A percentile compares a stretch with the other conserved stretches of the same genome.
Evolutionary conservation across 2,888 invertebrate genomes (phyloP).

Genomic region (Gastrophysa polygoni): DNA sequence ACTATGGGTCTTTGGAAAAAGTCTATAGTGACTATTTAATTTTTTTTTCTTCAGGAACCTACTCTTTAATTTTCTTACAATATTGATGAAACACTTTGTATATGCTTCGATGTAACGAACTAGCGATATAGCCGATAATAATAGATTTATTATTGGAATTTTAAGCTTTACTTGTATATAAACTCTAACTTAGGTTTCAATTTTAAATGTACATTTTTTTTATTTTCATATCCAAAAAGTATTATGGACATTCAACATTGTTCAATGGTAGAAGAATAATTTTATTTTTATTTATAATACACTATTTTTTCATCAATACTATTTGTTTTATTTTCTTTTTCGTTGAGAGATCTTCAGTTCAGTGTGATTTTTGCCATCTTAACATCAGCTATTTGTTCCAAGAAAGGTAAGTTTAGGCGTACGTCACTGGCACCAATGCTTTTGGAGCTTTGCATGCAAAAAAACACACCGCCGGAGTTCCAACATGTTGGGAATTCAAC

Average conservation of each 20-base stretch:
- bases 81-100: too few relatives aligned
- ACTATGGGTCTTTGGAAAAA: too few relatives aligned
- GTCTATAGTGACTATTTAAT: too few relatives aligned
- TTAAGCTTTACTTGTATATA: conserved; percentile 23
- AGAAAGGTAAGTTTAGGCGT: conserved; percentile 1
- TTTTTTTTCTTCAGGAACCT: too few relatives aligned
- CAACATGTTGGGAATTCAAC: neutral
- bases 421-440: conserved; percentile 11
- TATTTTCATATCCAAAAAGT: conserved; percentile 11
- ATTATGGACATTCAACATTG: conserved; percentile 23
- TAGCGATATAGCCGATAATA: neutral
- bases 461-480: neutral
- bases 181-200: conserved; percentile 2
- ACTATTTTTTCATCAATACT: conserved; percentile 22
- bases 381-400: conserved; percentile 3
- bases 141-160: neutral
- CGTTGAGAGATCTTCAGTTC: neutral
- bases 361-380: neutral
- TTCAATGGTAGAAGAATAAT: conserved; percentile 21
- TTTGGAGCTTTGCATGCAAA: conserved; percentile 13
- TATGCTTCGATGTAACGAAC: neutral
- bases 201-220: conserved; percentile 25
- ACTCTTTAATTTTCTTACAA: too few relatives aligned
- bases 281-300: conserved; percentile 32
- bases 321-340: conserved; percentile 32